Evolutionary conservation across 1,140 invertebrate genomes (phyloP), one percentile per base, ranked within the genome.

Genomic region (Scaptomyza pallida): DNA sequence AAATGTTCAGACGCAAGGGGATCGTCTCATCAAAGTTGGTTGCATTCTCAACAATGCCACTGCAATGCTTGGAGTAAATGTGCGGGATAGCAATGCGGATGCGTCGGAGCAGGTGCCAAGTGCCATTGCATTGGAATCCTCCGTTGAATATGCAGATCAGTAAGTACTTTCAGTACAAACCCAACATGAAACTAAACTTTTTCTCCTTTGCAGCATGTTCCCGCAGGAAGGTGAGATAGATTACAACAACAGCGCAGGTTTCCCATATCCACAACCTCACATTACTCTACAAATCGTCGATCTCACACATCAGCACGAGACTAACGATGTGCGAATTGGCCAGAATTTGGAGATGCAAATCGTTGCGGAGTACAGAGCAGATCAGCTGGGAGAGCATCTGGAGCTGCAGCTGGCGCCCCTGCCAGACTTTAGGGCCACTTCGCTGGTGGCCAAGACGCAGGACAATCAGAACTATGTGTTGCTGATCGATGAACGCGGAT

Each of bases 1-100:
- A 0, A 93, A 94, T 55, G 93, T 95, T 41, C 94, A 94, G 86
- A 94, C 94, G 4, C 94, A 94, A 68, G 93, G 93, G 0, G 94
- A 95, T 88, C 92, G 94, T 13, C 92, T 94, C 75, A 93, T 95
- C 48, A 93, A 94, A 62, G 93, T 94, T 3, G 94, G 94, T 1
- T 95, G 94, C 70, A 94, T 93, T 9, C 92, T 93, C 26, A 90
- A 88, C 54, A 86, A 91, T 19, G 75, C 86, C 10, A 79, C 81
- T 4, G 37, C 65, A 3, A 48, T 70, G 10, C 23, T 75, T 37
- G 68, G 52, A 1, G 37, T 61, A 5, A 19, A 37, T 5, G 77
- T 40, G 0, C 26, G 57, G 0, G 86, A 85, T 35, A 89, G 57
- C 45, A 68, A 12, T 5, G 16, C 40, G 6, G 80, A 67, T 47